Base-by-base conservation (phyloP, 1,140 invertebrate genomes). In the Nixonia krombeini region DNA sequence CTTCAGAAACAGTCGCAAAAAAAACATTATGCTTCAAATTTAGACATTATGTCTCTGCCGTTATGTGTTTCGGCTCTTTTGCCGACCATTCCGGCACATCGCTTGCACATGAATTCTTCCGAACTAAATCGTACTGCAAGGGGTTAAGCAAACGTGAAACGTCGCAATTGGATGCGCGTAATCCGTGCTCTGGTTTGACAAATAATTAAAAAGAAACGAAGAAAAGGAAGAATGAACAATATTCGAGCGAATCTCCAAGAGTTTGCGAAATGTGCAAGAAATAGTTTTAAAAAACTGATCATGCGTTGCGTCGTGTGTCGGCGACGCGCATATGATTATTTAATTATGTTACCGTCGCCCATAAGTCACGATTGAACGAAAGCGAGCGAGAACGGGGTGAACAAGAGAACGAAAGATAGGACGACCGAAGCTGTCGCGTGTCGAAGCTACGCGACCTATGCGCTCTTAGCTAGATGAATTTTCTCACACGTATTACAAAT, bases 281-380 rank as follows among this genome's bases (percentile, higher is more conserved):
- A 53, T 56, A 45, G 64, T 67, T 67, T 51, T 51, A 52, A 59
- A 67, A 67, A 56, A 67, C 64, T 67, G 64, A 67, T 67, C 51
- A 56, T 67, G 56, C 57, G 55, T 56, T 56, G 45, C 56, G 63
- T 67, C 46, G n/a, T 67, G 44, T 38, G 57, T 47, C 62, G 18
- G 46, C 61, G 49, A 57, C 47, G 57, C 50, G 52, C 52, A 68
- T 68, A 68, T 53, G 65, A 58, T 68, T 68, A 52, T 68, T 61
- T 33, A 52, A 56, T 61, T 56, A 56, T 13, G 33, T 56, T 67
- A 57, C 26, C 51, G 18, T 62, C 46, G 57, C 52, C 46, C 51
- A 38, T n/a, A n/a, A n/a, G n/a, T n/a, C n/a, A n/a, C n/a, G n/a
- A n/a, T n/a, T n/a, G n/a, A n/a, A n/a, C n/a, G n/a, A n/a, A n/a